Base-by-base conservation (phyloP, 2,113 vertebrate species). In the Gymnogyps californianus region DNA sequence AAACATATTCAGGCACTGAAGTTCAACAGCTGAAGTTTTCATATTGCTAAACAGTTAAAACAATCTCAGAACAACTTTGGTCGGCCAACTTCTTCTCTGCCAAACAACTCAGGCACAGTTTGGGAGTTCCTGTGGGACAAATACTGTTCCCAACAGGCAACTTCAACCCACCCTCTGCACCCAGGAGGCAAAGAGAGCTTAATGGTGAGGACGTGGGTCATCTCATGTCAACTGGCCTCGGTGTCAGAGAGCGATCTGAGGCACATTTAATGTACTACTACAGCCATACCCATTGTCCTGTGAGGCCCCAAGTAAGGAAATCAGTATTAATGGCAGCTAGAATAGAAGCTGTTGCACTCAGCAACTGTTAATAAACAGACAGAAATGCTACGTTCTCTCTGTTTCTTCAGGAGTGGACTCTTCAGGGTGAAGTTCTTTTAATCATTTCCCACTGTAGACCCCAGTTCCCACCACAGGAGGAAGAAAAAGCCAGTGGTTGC, bases 151-250 rank as follows among this genome's bases (percentile, higher is more conserved):
- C 49, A 69, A 64, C 2, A 46, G 16, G 38, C 11, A 47, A 81
- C 7, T 70, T 80, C 40, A 72, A 71, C 11, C 10, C 55, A 49
- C 1, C 1, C 17, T 38, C 21, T 62, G 34, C 0, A 0, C 22
- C 67, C 44, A 80, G 28, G 21, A 71, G 16, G 49, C 32, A 84
- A 80, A 64, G 61, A 42, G 5, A 83, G 13, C 10, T 91, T 65
- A 87, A 65, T 28, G 15, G n/a, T 10, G 40, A 79, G 17, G 26
- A 46, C 2, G 1, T 44, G 19, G 15, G 32, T 67, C 52, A 65
- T 32, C 57, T 62, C 57, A 46, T 16, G 6, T 21, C 70, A 44
- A 19, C 16, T 5, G 42, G 51, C 32, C 25, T 59, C 2, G 0
- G 26, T 25, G 25, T 28, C 36, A 40, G 18, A 76, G 31, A 58